Conservation (phyloP, 2,888 invertebrate species). For the Chromoteleia sp. region DNA sequence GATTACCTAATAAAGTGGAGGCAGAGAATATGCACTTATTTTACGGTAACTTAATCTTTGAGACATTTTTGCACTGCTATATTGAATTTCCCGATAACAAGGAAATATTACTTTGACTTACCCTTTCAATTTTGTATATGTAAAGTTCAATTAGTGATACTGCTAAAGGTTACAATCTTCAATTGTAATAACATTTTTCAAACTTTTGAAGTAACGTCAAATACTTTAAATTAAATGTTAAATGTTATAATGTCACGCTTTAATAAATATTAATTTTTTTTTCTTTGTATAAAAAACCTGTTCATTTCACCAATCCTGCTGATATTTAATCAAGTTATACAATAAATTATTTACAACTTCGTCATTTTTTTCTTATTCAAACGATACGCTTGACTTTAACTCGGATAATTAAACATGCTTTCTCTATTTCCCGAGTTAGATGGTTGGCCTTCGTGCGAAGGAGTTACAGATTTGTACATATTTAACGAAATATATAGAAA, state of each 20-base stretch:
- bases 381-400: conserved; percentile 16
- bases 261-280: too few species aligned
- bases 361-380: background rate
- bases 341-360: background rate
- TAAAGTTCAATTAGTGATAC: too few species aligned
- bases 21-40: conserved; percentile 21
- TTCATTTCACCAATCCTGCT: too few species aligned
- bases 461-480: background rate
- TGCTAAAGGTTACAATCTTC: too few species aligned
- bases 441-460: conserved; percentile 1
- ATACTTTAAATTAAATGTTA: too few species aligned
- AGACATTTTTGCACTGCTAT: conserved; percentile 12
- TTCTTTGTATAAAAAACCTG: too few species aligned
- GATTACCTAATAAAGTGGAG: conserved; percentile 48
- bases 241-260: too few species aligned
- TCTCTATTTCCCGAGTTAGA: conserved; percentile 16
- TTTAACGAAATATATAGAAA: background rate
- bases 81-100: conserved; percentile 24
- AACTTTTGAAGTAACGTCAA: too few species aligned
- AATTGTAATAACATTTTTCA: too few species aligned
- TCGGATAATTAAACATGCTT: conserved; percentile 18
- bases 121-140: too few species aligned
- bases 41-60: conserved; percentile 44
- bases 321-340: too few species aligned
- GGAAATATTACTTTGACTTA: conserved; percentile 21